Conservation (phyloP, 2,888 invertebrate genomes). For the Ceramica pisi region DNA sequence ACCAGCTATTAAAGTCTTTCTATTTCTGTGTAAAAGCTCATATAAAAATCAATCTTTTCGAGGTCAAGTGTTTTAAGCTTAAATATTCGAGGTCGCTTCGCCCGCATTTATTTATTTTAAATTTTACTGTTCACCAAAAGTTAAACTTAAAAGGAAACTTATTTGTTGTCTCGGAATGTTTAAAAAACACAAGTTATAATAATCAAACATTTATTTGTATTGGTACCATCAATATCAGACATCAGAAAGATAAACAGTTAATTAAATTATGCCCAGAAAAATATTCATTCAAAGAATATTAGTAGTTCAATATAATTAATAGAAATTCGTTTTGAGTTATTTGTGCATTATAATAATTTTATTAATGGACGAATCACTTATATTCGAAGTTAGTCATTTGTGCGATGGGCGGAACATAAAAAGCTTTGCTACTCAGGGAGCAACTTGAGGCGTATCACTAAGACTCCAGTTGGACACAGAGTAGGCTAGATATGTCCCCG, state of each 20-base stretch:
- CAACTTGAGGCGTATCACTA: not conserved
- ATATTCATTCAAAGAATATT: conserved; percentile 41
- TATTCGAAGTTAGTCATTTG: conserved; percentile 42
- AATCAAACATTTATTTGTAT: conserved; percentile 66
- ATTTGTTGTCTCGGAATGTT: not conserved
- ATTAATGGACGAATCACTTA: conserved; percentile 55
- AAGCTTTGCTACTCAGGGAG: not conserved
- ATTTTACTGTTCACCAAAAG: too few relatives aligned
- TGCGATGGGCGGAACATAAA: conserved; percentile 29
- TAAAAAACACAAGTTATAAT: conserved; percentile 17
- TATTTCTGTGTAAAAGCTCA: too few relatives aligned
- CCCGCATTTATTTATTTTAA: too few relatives aligned
- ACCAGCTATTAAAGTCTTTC: too few relatives aligned
- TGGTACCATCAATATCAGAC: conserved; percentile 57
- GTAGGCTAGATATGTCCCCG: conserved; percentile 20
- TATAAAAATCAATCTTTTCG: too few relatives aligned
- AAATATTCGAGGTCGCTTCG: not conserved
- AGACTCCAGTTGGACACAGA: not conserved
- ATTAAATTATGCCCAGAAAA: conserved; percentile 31
- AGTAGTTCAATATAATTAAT: conserved; percentile 26
- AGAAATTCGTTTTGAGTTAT: conserved; percentile 39
- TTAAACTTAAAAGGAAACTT: too few relatives aligned
- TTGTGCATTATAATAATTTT: conserved; percentile 34
- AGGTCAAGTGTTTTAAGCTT: too few relatives aligned
- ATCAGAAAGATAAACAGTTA: conserved; percentile 46